Evolutionary conservation across 2,797 vertebrate species (phyloP).

Genomic region (Neopelma chrysocephalum): DNA sequence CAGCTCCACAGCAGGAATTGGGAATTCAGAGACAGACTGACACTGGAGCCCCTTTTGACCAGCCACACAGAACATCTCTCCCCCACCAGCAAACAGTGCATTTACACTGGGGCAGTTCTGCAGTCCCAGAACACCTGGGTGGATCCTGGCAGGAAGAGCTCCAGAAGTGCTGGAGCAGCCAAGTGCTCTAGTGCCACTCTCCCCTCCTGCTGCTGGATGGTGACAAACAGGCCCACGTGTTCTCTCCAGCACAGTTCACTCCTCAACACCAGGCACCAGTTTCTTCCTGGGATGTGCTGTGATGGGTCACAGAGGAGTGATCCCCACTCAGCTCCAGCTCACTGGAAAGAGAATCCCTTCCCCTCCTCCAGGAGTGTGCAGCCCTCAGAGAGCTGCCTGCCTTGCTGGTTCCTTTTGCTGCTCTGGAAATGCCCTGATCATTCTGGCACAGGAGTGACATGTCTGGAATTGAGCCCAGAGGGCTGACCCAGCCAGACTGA

Average conservation of each 20-base stretch:
- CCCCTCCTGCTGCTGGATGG: neutral
- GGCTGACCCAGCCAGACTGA: neutral
- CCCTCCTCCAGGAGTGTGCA: neutral
- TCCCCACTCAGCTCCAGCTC: neutral
- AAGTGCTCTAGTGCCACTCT: neutral
- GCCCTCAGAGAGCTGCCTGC: neutral
- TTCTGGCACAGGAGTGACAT: neutral
- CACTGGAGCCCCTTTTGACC: neutral
- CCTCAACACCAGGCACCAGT: neutral
- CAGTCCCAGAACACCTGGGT: neutral
- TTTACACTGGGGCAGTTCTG: neutral
- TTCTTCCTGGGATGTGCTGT: neutral
- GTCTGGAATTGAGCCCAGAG: neutral
- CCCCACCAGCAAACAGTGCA: neutral
- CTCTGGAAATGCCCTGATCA: neutral
- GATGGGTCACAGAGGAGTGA: neutral
- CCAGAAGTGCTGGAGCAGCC: neutral
- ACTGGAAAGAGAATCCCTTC: neutral
- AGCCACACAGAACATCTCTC: neutral
- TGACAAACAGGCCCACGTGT: accelerated
- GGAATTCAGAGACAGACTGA: neutral
- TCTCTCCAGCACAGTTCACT: neutral
- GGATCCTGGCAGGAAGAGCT: neutral
- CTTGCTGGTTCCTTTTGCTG: neutral
- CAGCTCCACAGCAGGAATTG: neutral